phyloP scores from a whole-genome alignment of 1,140 invertebrate genomes.

The Tribolium castaneum region DNA sequence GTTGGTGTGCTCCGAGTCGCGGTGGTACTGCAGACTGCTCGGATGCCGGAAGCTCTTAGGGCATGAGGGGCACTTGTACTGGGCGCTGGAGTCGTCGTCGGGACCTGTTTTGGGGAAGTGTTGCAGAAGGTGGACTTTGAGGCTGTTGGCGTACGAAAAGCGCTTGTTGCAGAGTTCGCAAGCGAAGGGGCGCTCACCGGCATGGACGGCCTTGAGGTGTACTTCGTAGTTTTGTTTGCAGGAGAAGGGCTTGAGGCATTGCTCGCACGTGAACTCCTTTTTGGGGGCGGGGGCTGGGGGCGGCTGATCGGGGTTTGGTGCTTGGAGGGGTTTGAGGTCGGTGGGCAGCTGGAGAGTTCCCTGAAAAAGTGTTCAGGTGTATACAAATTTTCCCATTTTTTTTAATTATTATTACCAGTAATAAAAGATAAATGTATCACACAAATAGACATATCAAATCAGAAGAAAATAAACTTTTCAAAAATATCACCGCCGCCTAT shows the following conservation, averaged over 20 bases:
- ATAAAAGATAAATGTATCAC: too few species aligned
- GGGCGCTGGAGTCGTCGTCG: background rate
- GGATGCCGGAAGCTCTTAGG: slow-evolving; percentile 75
- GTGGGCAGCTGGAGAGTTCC: slow-evolving; percentile 36
- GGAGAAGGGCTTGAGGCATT: slow-evolving; percentile 70
- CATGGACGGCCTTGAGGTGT: slow-evolving; percentile 70
- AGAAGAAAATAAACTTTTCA: too few species aligned
- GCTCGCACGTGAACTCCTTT: slow-evolving; percentile 64
- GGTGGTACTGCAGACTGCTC: slow-evolving; percentile 78
- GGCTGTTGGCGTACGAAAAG: slow-evolving; percentile 69
- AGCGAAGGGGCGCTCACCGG: slow-evolving; percentile 66
- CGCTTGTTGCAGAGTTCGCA: slow-evolving; percentile 69
- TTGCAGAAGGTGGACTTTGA: slow-evolving; percentile 68
- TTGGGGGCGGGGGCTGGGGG: background rate
- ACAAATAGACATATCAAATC: too few species aligned
- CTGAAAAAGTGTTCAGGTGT: background rate
- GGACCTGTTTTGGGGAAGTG: slow-evolving; percentile 59
- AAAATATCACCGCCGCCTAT: too few species aligned
- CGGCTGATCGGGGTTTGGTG: background rate
- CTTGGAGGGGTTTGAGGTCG: background rate
- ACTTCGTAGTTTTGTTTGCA: slow-evolving; percentile 69
- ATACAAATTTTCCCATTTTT: too few species aligned
- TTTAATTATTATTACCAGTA: too few species aligned
- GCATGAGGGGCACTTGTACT: slow-evolving; percentile 74
- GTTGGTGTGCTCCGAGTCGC: slow-evolving; percentile 74